A percentile compares a stretch with the other conserved stretches of the same genome.
phyloP scores from a whole-genome alignment of 2,888 invertebrate genomes.

The Dryomyza anilis region DNA sequence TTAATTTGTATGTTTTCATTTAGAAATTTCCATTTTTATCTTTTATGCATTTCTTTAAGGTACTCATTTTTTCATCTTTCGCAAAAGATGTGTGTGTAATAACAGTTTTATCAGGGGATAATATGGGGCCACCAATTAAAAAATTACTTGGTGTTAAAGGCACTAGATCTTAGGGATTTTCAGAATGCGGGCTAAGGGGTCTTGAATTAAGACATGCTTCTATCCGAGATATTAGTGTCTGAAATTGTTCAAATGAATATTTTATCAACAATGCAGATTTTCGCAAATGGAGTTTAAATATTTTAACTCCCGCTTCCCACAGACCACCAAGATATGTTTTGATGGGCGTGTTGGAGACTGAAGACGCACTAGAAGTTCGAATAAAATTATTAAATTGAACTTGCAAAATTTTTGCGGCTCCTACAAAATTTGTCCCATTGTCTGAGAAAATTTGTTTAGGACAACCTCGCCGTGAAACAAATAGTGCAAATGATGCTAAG shows the following conservation, averaged over 20 bases:
- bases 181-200: background rate
- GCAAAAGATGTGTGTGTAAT: too few relatives aligned
- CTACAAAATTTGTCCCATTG: constrained; percentile 19
- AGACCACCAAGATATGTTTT: too few relatives aligned
- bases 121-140: background rate
- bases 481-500: background rate
- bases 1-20: too few relatives aligned
- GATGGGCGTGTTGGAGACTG: too few relatives aligned
- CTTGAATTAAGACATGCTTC: background rate
- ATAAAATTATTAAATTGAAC: background rate
- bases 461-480: constrained; percentile 4
- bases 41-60: too few relatives aligned
- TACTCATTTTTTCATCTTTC: too few relatives aligned
- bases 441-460: background rate
- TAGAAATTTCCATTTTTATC: too few relatives aligned
- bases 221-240: background rate
- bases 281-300: too few relatives aligned
- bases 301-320: too few relatives aligned
- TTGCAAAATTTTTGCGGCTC: background rate
- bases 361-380: background rate
- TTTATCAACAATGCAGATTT: background rate
- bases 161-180: background rate
- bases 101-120: background rate
- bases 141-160: background rate
- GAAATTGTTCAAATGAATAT: background rate